Evolutionary conservation across 2,797 vertebrate species (phyloP).

Genomic region (Enteromius unitaeniatus): DNA sequence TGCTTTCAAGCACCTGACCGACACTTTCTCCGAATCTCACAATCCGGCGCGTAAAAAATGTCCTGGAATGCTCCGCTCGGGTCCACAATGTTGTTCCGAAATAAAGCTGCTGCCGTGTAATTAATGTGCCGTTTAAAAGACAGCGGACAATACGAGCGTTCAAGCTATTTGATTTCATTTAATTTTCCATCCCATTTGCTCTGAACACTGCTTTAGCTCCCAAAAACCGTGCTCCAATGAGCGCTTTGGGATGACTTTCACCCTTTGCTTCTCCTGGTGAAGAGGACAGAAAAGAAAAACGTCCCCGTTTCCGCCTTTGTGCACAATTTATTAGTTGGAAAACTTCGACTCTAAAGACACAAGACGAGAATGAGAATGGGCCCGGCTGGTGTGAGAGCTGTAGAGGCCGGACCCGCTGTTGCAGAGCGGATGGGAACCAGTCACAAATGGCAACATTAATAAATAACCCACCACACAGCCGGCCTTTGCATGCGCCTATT

Average conservation of each 20-base stretch:
- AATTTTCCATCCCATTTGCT: conserved; percentile 99
- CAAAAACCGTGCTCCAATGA: conserved; percentile 88
- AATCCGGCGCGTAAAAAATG: conserved; percentile 80
- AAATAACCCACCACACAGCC: conserved; percentile 94
- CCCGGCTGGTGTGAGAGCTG: conserved; percentile 86
- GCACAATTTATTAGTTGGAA: conserved; percentile 90
- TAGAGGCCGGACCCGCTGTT: conserved; percentile 81
- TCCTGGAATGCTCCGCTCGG: conserved; percentile 90
- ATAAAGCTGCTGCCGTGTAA: conserved; percentile 95
- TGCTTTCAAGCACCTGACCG: conserved; percentile 68
- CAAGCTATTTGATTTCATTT: conserved; percentile 99
- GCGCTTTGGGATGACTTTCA: conserved; percentile 89
- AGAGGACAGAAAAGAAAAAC: conserved; percentile 86
- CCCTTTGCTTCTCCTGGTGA: conserved; percentile 82
- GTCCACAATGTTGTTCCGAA: conserved; percentile 88
- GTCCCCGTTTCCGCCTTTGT: conserved; percentile 83
- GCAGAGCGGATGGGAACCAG: conserved; percentile 90
- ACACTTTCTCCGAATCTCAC: conserved; percentile 68
- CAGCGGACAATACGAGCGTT: conserved; percentile 90
- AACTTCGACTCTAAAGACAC: conserved; percentile 85
- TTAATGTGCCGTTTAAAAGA: conserved; percentile 96
- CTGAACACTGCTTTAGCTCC: conserved; percentile 87
- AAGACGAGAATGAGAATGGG: conserved; percentile 84
- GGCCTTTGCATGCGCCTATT: conserved; percentile 92
- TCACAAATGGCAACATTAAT: conserved; percentile 93